A percentile compares a stretch with the other conserved stretches of the same genome.
Evolutionary conservation across 2,113 vertebrate genomes (phyloP).

Genomic region (Cariama cristata): DNA sequence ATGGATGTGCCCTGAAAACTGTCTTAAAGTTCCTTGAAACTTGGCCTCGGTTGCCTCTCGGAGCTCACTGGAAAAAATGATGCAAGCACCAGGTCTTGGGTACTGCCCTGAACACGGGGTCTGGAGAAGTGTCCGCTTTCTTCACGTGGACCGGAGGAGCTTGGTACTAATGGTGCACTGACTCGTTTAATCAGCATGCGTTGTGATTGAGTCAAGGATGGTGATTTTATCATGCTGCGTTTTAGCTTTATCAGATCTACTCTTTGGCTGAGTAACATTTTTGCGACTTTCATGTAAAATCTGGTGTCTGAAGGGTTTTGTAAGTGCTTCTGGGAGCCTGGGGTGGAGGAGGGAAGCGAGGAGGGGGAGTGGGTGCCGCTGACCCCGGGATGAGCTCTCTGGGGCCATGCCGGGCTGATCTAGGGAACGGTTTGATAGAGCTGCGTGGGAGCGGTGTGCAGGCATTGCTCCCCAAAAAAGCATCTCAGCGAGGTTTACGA

Average conservation of each 20-base stretch:
- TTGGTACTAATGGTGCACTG: background rate
- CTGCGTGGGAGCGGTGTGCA: background rate
- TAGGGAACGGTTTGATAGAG: too few species aligned
- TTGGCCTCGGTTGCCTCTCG: background rate
- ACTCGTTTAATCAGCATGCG: rapidly evolving
- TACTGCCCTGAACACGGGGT: rapidly evolving
- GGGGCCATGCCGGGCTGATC: background rate
- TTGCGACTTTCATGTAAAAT: background rate
- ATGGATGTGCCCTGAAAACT: background rate
- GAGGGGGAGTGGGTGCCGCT: background rate
- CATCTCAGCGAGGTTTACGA: rapidly evolving
- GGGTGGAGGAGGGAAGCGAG: background rate
- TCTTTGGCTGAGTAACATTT: background rate
- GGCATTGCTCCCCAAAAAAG: background rate
- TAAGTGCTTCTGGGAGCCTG: background rate
- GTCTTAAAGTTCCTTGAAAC: background rate
- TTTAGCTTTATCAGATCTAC: background rate
- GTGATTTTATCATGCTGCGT: rapidly evolving
- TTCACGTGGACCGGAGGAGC: rapidly evolving
- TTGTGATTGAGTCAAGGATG: too few species aligned
- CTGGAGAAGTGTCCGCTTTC: rapidly evolving
- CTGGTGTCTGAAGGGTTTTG: background rate
- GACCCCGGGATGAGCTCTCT: background rate
- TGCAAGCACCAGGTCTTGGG: background rate
- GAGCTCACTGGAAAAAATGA: background rate